Conservation (phyloP, 2,797 vertebrate genomes). For the Prunella strophiata region DNA sequence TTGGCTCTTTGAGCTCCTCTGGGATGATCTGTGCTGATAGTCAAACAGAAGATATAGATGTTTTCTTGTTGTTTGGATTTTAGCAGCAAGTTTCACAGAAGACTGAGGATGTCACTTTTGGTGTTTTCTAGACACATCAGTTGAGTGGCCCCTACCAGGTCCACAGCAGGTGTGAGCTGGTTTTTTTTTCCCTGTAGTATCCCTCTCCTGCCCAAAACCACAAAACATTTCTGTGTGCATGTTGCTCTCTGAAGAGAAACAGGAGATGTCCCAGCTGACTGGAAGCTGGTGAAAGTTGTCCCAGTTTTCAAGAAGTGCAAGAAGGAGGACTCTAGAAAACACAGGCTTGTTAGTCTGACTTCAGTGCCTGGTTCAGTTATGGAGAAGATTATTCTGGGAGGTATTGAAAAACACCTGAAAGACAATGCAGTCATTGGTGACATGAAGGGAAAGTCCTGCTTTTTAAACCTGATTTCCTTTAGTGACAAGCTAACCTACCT, state of each 20-base stretch:
- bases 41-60: neutral
- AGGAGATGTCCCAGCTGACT: neutral
- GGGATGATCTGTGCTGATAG: neutral
- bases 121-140: neutral
- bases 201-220: neutral
- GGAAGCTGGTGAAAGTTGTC: neutral
- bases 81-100: neutral
- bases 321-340: neutral
- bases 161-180: neutral
- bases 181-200: neutral
- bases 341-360: neutral
- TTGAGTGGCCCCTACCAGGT: neutral
- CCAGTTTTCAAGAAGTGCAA: neutral
- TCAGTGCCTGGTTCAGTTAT: neutral
- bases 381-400: neutral
- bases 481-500: neutral
- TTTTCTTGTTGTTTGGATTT: neutral
- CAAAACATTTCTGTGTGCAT: neutral
- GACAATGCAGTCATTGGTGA: neutral
- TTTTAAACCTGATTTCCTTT: neutral
- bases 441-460: neutral
- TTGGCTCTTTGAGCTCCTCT: neutral
- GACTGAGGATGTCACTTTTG: neutral
- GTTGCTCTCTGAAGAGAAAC: neutral
- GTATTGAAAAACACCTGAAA: neutral